Percentiles rank a stretch among this genome's conserved stretches.
Conservation (phyloP, 2,113 vertebrate species). For the Charadrius vociferus region DNA sequence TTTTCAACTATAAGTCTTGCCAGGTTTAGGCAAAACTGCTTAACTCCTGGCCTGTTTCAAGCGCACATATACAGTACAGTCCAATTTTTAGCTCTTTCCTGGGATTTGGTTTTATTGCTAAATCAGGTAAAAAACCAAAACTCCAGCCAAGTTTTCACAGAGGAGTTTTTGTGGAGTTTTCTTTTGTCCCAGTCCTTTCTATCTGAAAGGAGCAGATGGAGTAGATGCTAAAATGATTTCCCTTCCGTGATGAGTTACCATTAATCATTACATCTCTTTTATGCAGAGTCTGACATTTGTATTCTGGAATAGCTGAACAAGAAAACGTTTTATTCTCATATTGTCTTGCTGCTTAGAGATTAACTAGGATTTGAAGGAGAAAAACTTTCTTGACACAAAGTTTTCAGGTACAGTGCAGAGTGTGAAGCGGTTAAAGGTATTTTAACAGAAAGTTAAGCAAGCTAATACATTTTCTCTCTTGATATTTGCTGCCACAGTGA, state of each 20-base stretch:
- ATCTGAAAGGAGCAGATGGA: not conserved
- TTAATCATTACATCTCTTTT: not conserved
- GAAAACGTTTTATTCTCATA: not conserved
- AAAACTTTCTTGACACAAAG: not conserved
- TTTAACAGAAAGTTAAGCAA: not conserved
- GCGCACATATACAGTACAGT: not conserved
- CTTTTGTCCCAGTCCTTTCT: not conserved
- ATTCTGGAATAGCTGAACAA: not conserved
- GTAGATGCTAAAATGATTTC: not conserved
- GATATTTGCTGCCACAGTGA: not conserved
- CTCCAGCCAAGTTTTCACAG: not conserved
- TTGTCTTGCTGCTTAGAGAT: not conserved
- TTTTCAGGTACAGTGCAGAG: not conserved
- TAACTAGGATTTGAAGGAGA: not conserved
- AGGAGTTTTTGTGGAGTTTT: not conserved
- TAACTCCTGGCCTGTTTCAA: not conserved
- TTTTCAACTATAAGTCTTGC: not conserved
- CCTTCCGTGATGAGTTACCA: not conserved
- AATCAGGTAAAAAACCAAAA: not conserved
- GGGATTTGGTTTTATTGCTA: not conserved
- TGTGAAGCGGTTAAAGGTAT: not conserved
- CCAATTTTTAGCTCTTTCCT: not conserved
- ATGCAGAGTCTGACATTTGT: not conserved
- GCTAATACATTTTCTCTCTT: not conserved
- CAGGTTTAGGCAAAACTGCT: not conserved